These are phyloP conservation scores for Dryobates pubescens DNA, from an alignment of 2,797 vertebrate genomes.

Conservation along the genomic window DNA sequence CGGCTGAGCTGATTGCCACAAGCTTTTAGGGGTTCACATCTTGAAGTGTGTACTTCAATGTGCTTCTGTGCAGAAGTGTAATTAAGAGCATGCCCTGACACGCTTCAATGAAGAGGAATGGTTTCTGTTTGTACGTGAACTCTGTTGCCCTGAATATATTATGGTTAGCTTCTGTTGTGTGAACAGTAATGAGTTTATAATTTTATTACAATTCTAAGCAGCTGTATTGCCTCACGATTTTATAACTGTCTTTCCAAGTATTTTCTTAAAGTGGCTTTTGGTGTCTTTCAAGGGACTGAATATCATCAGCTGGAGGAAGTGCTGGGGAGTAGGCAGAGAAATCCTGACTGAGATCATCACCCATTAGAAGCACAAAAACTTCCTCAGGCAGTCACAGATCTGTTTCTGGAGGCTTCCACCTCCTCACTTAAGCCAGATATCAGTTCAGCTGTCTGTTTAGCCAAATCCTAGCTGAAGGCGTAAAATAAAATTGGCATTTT, in stretches of 20 bases:
- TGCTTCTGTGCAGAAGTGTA: background rate
- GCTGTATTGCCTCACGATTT: background rate
- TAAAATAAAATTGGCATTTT: background rate
- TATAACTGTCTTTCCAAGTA: background rate
- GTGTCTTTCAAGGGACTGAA: background rate
- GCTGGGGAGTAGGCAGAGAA: background rate
- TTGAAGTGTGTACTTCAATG: background rate
- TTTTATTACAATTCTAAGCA: background rate
- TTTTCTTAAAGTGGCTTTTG: background rate
- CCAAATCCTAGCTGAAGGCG: background rate
- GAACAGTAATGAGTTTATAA: accelerated
- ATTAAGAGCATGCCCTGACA: background rate
- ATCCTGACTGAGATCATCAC: background rate
- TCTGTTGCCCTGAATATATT: background rate
- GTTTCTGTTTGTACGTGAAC: background rate
- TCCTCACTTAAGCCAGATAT: background rate
- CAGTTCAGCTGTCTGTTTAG: background rate
- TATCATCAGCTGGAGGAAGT: background rate
- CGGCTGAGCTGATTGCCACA: background rate
- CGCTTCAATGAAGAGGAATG: background rate
- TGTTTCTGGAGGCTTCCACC: background rate
- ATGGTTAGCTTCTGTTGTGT: background rate
- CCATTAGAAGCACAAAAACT: background rate
- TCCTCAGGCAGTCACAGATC: background rate
- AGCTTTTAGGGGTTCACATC: background rate